Evolutionary conservation across 2,888 invertebrate genomes (phyloP).

Genomic region (Hypselothyrea guttata): DNA sequence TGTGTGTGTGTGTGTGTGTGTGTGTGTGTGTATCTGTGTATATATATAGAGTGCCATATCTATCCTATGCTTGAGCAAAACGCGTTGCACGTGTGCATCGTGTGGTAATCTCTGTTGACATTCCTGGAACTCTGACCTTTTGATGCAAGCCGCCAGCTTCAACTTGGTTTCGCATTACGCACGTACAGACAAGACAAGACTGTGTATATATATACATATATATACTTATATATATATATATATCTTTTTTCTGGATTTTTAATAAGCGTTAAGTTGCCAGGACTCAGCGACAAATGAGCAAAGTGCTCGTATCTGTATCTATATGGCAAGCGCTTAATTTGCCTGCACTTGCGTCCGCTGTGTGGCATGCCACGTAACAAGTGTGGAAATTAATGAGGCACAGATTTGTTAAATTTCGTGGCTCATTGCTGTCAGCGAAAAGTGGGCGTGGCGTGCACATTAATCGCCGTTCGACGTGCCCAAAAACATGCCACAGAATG

Average conservation of each 20-base stretch:
- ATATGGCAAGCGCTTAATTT: slow-evolving; percentile 54
- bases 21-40: neutral
- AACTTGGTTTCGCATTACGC: slow-evolving; percentile 71
- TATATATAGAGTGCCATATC: too few relatives aligned
- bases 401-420: slow-evolving; percentile 77
- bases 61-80: slow-evolving; percentile 54
- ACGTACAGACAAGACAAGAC: slow-evolving; percentile 23
- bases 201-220: slow-evolving; percentile 13
- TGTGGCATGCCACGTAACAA: slow-evolving; percentile 49
- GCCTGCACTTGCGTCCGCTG: slow-evolving; percentile 9
- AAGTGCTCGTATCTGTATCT: too few relatives aligned
- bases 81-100: slow-evolving; percentile 79
- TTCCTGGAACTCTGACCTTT: slow-evolving; percentile 77
- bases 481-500: slow-evolving; percentile 24
- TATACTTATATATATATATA: neutral
- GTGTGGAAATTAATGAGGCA: slow-evolving; percentile 74
- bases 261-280: slow-evolving; percentile 73
- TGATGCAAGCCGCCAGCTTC: slow-evolving; percentile 62
- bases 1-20: slow-evolving; percentile 1
- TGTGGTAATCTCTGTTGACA: slow-evolving; percentile 80
- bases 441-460: slow-evolving; percentile 63
- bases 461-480: slow-evolving; percentile 57
- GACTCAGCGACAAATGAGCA: slow-evolving; percentile 55
- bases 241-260: slow-evolving; percentile 42
- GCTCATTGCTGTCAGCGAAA: slow-evolving; percentile 50